These are phyloP conservation scores for Sminthurides aquaticus DNA, from an alignment of 2,888 invertebrate genomes.

Conservation along the genomic window DNA sequence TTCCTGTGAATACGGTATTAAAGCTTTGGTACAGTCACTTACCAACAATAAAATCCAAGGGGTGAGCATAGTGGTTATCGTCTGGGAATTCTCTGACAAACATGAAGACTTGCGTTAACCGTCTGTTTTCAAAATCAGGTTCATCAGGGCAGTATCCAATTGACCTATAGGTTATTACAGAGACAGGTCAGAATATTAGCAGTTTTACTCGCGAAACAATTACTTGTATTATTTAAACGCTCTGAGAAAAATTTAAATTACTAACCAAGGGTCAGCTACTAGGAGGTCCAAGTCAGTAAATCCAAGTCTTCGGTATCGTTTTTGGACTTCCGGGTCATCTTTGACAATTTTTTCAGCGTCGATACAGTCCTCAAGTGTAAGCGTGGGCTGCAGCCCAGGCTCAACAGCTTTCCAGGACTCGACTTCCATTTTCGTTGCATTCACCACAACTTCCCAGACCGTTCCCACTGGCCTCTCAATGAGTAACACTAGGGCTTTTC, in stretches of 20 bases:
- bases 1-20: no score
- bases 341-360: slow-evolving; percentile 26
- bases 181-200: not conserved
- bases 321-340: slow-evolving; percentile 22
- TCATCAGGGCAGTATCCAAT: slow-evolving; percentile 36
- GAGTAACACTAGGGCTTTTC: slow-evolving; percentile 25
- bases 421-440: slow-evolving; percentile 20
- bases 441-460: slow-evolving; percentile 28
- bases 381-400: slow-evolving; percentile 26
- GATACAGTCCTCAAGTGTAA: slow-evolving; percentile 26
- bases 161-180: slow-evolving; percentile 25
- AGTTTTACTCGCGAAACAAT: no score
- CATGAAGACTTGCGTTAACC: slow-evolving; percentile 38
- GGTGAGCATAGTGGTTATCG: slow-evolving; percentile 41
- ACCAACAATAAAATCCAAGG: slow-evolving; percentile 33
- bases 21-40: no score
- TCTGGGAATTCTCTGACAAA: slow-evolving; percentile 29
- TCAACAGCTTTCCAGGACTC: slow-evolving; percentile 22
- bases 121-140: slow-evolving; percentile 28
- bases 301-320: slow-evolving; percentile 22
- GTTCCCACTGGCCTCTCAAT: slow-evolving; percentile 25
- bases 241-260: no score
- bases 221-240: no score
- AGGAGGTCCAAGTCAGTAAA: slow-evolving; percentile 25
- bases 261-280: slow-evolving; percentile 32